phyloP scores from a whole-genome alignment of 2,113 vertebrate species.

The Hyaena hyaena region DNA sequence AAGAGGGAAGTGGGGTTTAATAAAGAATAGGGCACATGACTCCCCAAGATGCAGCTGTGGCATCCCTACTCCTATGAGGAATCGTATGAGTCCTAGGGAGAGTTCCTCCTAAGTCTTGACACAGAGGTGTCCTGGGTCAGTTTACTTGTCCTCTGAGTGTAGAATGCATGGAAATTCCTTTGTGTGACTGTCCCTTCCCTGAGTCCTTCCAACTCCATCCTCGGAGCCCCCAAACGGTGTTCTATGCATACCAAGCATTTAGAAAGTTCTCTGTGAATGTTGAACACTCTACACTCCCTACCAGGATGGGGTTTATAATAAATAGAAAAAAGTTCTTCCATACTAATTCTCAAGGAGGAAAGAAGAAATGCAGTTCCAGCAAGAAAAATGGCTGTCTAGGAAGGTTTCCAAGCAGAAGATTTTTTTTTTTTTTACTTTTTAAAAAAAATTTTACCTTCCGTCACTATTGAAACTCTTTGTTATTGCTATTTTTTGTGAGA shows the following conservation, averaged over 20 bases:
- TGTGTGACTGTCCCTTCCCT: background rate
- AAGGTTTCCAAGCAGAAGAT: conserved; percentile 45
- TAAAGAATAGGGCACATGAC: background rate
- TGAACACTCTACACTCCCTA: background rate
- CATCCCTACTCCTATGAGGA: background rate
- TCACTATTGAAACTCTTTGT: background rate
- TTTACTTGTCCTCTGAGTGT: background rate
- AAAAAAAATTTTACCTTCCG: background rate
- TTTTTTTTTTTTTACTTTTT: background rate
- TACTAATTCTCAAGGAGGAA: conserved; percentile 57
- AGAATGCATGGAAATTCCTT: background rate
- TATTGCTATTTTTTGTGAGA: background rate
- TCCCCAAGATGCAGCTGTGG: background rate
- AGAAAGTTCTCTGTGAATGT: background rate
- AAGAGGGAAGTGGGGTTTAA: background rate
- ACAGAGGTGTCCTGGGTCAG: background rate
- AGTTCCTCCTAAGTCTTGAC: background rate
- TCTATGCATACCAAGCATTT: background rate
- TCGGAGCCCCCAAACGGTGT: no score
- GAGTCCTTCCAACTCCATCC: background rate
- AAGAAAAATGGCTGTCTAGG: conserved; percentile 28
- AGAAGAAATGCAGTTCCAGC: conserved; percentile 5
- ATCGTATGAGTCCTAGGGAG: background rate
- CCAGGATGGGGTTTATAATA: background rate
- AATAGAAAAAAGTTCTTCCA: background rate